Conservation (phyloP, 2,113 vertebrate genomes). For the Felis chaus region DNA sequence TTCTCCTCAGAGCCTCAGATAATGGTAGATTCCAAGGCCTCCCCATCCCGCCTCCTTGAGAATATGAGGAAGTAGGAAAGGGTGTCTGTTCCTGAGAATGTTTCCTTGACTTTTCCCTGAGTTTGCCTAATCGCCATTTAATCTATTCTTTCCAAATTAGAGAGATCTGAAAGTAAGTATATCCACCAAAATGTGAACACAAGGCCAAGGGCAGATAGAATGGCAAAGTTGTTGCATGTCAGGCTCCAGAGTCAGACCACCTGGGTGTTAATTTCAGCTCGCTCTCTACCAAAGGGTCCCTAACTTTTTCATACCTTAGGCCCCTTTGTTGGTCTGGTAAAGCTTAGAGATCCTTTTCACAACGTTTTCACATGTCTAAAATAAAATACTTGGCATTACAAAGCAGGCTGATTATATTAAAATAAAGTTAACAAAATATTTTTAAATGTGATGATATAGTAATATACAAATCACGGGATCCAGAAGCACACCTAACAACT, state of each 20-base stretch:
- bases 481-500: not conserved
- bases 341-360: not conserved
- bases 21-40: not conserved
- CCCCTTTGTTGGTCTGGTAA: not conserved
- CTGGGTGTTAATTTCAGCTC: not conserved
- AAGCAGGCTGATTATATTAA: not conserved
- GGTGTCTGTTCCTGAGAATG: not conserved
- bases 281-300: not conserved
- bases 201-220: not conserved
- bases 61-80: not conserved
- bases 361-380: not conserved
- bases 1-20: not conserved
- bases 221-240: not conserved
- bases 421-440: not conserved
- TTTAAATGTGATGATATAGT: not conserved
- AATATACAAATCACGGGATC: not conserved
- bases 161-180: not conserved
- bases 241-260: not conserved
- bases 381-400: not conserved
- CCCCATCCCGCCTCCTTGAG: not conserved
- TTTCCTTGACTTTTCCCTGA: not conserved
- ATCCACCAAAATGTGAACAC: not conserved
- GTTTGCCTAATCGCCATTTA: not conserved
- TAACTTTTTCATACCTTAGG: not conserved
- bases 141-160: not conserved